Evolutionary conservation across 2,797 vertebrate species (phyloP).

Genomic region (Ispidina lecontei): DNA sequence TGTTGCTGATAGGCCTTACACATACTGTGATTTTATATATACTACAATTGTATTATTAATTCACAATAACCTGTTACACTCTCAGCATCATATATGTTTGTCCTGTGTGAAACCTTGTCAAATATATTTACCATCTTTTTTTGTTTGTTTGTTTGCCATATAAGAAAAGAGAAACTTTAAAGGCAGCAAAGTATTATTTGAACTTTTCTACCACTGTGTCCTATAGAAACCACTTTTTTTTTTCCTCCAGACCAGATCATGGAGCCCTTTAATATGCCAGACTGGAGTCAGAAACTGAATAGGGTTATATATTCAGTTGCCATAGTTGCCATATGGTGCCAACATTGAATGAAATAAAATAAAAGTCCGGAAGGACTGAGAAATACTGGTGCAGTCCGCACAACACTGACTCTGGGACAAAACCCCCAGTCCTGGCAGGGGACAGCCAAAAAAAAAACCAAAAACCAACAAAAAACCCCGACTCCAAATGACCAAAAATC

Average conservation of each 20-base stretch:
- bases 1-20: background rate
- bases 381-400: slow-evolving; percentile 20
- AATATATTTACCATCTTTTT: background rate
- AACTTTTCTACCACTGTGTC: background rate
- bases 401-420: background rate
- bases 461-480: background rate
- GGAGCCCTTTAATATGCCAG: slow-evolving; percentile 38
- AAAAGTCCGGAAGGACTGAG: slow-evolving; percentile 34
- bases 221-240: background rate
- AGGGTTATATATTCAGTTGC: slow-evolving; percentile 73
- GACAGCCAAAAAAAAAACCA: background rate
- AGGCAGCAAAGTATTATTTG: background rate
- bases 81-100: background rate
- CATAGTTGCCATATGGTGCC: slow-evolving; percentile 74
- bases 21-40: background rate
- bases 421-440: background rate
- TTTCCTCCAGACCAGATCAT: background rate
- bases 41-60: background rate
- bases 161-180: background rate
- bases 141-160: background rate
- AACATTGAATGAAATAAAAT: slow-evolving; percentile 66
- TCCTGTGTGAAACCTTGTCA: background rate
- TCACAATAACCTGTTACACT: background rate
- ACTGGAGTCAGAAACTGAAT: slow-evolving; percentile 47
- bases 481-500: background rate